Evolutionary conservation across 2,888 invertebrate genomes (phyloP), one percentile per base, ranked within the genome.

Genomic region (Alloscopus bannaensis): DNA sequence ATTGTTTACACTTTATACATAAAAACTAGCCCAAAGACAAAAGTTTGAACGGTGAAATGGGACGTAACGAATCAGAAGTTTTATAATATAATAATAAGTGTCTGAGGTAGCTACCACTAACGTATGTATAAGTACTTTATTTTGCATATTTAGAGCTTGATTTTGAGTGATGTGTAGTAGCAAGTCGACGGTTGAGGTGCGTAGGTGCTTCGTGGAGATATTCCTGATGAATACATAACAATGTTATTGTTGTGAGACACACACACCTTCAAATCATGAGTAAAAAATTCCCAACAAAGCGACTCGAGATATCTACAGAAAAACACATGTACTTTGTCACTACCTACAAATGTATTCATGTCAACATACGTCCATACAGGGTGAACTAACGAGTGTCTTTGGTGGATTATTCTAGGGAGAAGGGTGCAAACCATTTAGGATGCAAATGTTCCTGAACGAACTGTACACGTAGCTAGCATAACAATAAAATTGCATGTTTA

Each of bases 221-320:
- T 57, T 57, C 42, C 57, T 47, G 13, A 11, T 52, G 16, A 40
- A 57, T 69, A 42, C 57, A 59, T 47, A 59, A 3, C 29, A 13
- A 24, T 70, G 69, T 29, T 3, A 28, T 22, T 45, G 8, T n/a
- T n/a, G n/a, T n/a, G 4, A 1, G 47, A 22, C 31, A 59, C 26
- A 70, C 69, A 70, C 66, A 52, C 69, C 69, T 59, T 59, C 69
- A 70, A 70, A 42, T 18, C 3, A 45, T 45, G 13, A 45, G 45
- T 45, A n/a, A 45, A 45, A n/a, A 45, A 4, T 36, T 16, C 18
- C 13, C 45, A 45, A 6, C 36, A 36, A 36, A 13, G 6, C 36
- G 6, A 45, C 45, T 11, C 40, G 8, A 13, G 40, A 11, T 13
- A 11, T 47, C n/a, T 47, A n/a, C 16, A 47, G 18, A n/a, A 57